phyloP scores from a whole-genome alignment of 2,888 invertebrate species.

The Gymnoscelis rufifasciata region DNA sequence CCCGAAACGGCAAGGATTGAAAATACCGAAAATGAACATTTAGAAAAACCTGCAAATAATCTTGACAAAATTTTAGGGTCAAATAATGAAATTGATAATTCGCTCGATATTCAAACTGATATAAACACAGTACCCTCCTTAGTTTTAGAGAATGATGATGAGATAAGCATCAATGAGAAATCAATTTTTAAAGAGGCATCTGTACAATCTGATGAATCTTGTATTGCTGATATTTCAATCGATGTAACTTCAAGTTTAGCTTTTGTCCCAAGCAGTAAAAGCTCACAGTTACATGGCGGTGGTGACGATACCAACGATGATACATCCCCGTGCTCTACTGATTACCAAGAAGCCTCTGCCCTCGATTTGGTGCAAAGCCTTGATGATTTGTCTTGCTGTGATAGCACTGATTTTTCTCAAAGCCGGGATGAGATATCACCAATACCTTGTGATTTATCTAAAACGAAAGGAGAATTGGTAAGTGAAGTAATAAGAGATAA shows the following conservation, averaged over 20 bases:
- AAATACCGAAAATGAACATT: conserved; percentile 35
- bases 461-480: conserved; percentile 29
- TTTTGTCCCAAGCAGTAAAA: conserved; percentile 69
- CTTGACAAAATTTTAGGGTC: conserved; percentile 35
- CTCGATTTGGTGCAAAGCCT: conserved; percentile 64
- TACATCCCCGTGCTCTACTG: conserved; percentile 71
- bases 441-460: conserved; percentile 19
- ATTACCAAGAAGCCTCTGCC: conserved; percentile 73
- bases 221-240: conserved; percentile 66
- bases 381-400: conserved; percentile 65
- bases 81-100: conserved; percentile 18
- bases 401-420: conserved; percentile 69
- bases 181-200: conserved; percentile 43
- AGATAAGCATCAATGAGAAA: conserved; percentile 23
- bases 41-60: conserved; percentile 32
- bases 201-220: conserved; percentile 62
- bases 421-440: conserved; percentile 58
- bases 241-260: conserved; percentile 73
- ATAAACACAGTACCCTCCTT: conserved; percentile 22
- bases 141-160: conserved; percentile 37
- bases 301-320: conserved; percentile 67
- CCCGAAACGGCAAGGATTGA: conserved; percentile 50
- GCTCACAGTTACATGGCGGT: conserved; percentile 53
- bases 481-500: conserved; percentile 18
- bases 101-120: conserved; percentile 25